phyloP scores from a whole-genome alignment of 2,113 vertebrate genomes.

The Todiramphus chloris region DNA sequence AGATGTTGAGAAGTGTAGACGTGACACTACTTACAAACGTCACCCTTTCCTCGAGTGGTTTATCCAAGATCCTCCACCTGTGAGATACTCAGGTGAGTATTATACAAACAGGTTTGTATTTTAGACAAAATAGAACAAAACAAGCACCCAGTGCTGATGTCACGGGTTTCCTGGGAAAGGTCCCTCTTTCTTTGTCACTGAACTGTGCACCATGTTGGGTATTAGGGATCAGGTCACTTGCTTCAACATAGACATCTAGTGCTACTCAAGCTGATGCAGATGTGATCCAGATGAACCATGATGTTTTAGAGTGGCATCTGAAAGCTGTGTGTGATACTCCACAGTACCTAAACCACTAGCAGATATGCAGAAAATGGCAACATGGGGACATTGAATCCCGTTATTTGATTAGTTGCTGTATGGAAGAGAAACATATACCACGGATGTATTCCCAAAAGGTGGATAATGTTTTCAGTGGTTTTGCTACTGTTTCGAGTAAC shows the following conservation, averaged over 20 bases:
- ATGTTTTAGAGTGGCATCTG: background rate
- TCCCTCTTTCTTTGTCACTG: background rate
- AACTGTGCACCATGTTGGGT: background rate
- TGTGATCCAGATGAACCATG: background rate
- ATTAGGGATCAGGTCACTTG: background rate
- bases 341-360: background rate
- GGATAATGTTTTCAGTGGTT: background rate
- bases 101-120: background rate
- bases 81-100: constrained; percentile 39
- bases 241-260: background rate
- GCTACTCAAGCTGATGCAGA: background rate
- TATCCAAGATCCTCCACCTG: fast-evolving
- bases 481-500: background rate
- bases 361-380: background rate
- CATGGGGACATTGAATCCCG: fast-evolving
- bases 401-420: background rate
- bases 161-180: background rate
- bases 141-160: background rate
- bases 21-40: constrained; percentile 51
- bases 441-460: background rate
- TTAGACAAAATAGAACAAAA: background rate
- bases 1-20: constrained; percentile 65
- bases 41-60: constrained; percentile 76
- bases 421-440: background rate
- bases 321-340: background rate